Evolutionary conservation across 1,140 invertebrate species (phyloP).

Genomic region (Ladona fulva): DNA sequence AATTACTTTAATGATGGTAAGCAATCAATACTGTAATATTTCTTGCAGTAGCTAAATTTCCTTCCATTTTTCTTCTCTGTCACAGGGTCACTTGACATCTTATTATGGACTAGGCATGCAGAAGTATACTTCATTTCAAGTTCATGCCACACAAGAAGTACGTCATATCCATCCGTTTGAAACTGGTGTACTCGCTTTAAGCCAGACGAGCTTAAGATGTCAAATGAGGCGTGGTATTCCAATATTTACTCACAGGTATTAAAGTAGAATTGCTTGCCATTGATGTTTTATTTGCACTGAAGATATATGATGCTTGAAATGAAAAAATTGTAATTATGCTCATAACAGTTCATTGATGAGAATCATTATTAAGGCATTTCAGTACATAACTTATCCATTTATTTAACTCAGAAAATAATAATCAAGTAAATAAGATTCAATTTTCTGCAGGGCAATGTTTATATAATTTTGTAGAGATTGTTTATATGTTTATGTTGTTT

Average conservation of each 20-base stretch:
- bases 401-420: no score
- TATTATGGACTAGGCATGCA: slow-evolving; percentile 82
- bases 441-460: slow-evolving; percentile 17
- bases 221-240: slow-evolving; percentile 80
- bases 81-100: slow-evolving; percentile 87
- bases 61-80: slow-evolving; percentile 24
- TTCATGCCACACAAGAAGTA: slow-evolving; percentile 77
- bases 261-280: slow-evolving; percentile 25
- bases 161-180: slow-evolving; percentile 74
- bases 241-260: slow-evolving; percentile 73
- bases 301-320: background rate
- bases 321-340: no score
- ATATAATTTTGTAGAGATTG: background rate
- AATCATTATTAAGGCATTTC: slow-evolving; percentile 13
- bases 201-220: slow-evolving; percentile 66
- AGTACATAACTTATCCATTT: no score
- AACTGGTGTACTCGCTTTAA: slow-evolving; percentile 72
- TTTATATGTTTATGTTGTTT: background rate
- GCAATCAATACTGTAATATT: no score
- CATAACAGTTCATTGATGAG: no score
- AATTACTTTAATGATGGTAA: no score
- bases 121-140: slow-evolving; percentile 90
- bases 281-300: background rate
- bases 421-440: no score
- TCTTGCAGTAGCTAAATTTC: no score